Evolutionary conservation across 2,797 vertebrate genomes (phyloP), one percentile per base, ranked within the genome.

Genomic region (Limnodromus scolopaceus): DNA sequence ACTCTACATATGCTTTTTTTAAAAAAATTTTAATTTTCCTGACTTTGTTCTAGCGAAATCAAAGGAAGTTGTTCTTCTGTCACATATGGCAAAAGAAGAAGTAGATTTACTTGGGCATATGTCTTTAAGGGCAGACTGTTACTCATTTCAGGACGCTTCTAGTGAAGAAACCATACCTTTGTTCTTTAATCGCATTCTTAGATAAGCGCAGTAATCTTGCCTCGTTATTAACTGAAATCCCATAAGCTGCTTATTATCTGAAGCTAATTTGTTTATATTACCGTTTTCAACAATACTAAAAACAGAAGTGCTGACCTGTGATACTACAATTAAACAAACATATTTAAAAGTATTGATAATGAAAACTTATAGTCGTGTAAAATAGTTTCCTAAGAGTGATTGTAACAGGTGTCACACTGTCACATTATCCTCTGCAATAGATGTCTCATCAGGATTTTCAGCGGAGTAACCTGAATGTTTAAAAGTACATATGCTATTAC

Each of bases 181-280:
- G 60, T 94, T 90, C 81, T 74, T 74, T 71, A 88, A 79, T 90
- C 3, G 2, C 82, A 84, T 91, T 82, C 80, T 90, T 94, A 92
- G 89, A 78, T 93, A 96, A 84, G 41, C 45, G 32, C 88, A 64
- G 49, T 93, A 95, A 87, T 93, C 96, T 94, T 92, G 36, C 60
- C 36, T 89, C 58, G 75, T 69, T 87, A 77, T 63, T 93, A 96
- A 69, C 57, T 80, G 78, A 91, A 94, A 95, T 96, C 83, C 68
- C 58, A 34, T 95, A 95, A 97, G 77, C 77, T 93, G 39, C 80
- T 95, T 91, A 89, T 92, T 93, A 72, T 77, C 83, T 80, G 83
- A 87, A 87, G 64, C 75, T 76, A 49, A 76, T 82, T 92, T 85
- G 54, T 83, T 93, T 92, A 71, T 77, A 68, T 78, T 91, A 38